Evolutionary conservation across 2,888 invertebrate species (phyloP).

Genomic region (Pandemis corylana): DNA sequence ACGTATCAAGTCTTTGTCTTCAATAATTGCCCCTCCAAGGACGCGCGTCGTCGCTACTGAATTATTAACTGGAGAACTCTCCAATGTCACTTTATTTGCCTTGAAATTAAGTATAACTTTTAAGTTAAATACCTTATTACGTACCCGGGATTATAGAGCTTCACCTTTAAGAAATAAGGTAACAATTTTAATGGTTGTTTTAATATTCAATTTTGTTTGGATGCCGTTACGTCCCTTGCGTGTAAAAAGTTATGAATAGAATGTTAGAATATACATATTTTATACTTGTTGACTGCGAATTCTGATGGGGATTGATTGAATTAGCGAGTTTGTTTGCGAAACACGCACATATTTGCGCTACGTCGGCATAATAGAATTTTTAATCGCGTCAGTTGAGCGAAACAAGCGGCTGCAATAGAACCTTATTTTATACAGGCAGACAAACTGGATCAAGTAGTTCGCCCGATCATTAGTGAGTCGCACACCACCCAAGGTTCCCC

Average conservation of each 20-base stretch:
- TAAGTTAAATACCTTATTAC: neutral
- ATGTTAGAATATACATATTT: neutral
- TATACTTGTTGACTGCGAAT: neutral
- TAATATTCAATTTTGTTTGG: neutral
- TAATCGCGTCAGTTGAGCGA: no score
- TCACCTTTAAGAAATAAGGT: slow-evolving; percentile 2
- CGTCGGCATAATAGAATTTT: no score
- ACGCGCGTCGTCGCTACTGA: slow-evolving; percentile 14
- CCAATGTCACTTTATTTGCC: slow-evolving; percentile 37
- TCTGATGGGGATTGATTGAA: neutral
- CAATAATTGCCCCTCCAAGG: slow-evolving; percentile 32
- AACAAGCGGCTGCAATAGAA: no score
- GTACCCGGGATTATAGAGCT: neutral
- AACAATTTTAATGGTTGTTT: neutral
- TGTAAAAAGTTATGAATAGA: neutral
- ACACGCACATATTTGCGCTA: neutral
- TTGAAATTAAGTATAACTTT: slow-evolving; percentile 30
- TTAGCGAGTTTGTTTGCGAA: neutral
- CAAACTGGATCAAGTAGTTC: no score
- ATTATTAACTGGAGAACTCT: slow-evolving; percentile 27
- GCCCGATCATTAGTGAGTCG: no score
- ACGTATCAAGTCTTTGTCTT: slow-evolving; percentile 20
- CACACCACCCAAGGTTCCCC: no score
- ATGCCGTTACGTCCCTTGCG: neutral
- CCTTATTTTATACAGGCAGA: no score